Percentiles rank a stretch among this genome's conserved stretches.
Conservation (phyloP, 2,888 invertebrate species). For the Liodrosophila aerea region DNA sequence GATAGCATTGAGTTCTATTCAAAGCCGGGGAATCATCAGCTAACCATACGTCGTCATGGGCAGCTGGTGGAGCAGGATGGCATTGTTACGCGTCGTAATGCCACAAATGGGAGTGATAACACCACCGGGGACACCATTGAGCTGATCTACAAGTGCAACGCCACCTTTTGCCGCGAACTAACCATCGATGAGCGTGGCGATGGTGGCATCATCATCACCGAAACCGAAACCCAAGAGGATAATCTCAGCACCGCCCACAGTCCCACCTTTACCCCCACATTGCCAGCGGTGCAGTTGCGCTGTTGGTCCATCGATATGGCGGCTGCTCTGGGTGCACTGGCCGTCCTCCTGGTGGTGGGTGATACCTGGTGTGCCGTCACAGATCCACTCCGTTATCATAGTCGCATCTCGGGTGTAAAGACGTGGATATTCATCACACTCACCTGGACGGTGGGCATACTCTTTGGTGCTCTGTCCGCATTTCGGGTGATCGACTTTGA, state of each 20-base stretch:
- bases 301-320: slow-evolving; percentile 82
- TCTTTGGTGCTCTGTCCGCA: slow-evolving; percentile 82
- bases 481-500: slow-evolving; percentile 80
- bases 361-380: slow-evolving; percentile 86
- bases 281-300: slow-evolving; percentile 65
- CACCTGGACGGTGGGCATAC: slow-evolving; percentile 81
- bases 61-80: slow-evolving; percentile 77
- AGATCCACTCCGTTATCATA: slow-evolving; percentile 85
- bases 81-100: slow-evolving; percentile 64
- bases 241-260: slow-evolving; percentile 40
- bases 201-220: slow-evolving; percentile 76
- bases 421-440: slow-evolving; percentile 82
- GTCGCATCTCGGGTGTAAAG: slow-evolving; percentile 82
- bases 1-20: slow-evolving; percentile 79
- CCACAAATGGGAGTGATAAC: slow-evolving; percentile 24
- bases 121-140: slow-evolving; percentile 67
- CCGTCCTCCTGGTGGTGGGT: slow-evolving; percentile 82
- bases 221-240: slow-evolving; percentile 73
- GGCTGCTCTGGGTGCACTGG: slow-evolving; percentile 81
- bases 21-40: slow-evolving; percentile 77
- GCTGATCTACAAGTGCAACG: slow-evolving; percentile 78
- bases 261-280: slow-evolving; percentile 10
- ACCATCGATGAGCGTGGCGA: slow-evolving; percentile 77
- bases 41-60: slow-evolving; percentile 77
- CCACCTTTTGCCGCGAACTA: slow-evolving; percentile 74